A percentile compares a stretch with the other conserved stretches of the same genome.
phyloP scores from a whole-genome alignment of 2,888 invertebrate species.

The Trichogramma evanescens region DNA sequence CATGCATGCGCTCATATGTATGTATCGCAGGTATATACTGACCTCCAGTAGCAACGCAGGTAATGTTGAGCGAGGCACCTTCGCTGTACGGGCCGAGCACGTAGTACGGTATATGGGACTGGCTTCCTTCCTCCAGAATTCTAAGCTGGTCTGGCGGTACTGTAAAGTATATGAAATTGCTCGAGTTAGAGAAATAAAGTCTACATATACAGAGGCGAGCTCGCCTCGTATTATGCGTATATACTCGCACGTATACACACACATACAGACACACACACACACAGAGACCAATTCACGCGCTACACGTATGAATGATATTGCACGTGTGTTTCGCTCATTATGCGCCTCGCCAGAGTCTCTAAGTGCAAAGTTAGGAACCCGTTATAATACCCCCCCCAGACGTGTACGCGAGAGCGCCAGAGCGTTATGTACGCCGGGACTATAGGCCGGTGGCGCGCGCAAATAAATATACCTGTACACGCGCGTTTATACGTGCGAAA shows the following conservation, averaged over 20 bases:
- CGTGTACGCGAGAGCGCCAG: too few relatives aligned
- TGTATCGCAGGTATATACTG: conserved; percentile 37
- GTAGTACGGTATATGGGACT: conserved; percentile 63
- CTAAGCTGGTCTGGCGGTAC: conserved; percentile 77
- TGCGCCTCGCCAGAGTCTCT: too few relatives aligned
- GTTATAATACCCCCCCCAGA: too few relatives aligned
- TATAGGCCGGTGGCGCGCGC: too few relatives aligned
- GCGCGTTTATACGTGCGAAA: too few relatives aligned
- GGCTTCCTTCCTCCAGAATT: conserved; percentile 71
- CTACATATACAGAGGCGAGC: not conserved
- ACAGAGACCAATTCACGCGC: too few relatives aligned
- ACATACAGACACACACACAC: not conserved
- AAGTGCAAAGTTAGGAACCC: too few relatives aligned
- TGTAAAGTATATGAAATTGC: conserved; percentile 43
- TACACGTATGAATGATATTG: too few relatives aligned
- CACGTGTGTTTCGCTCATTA: too few relatives aligned
- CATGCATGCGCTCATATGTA: too few relatives aligned
- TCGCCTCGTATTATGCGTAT: not conserved
- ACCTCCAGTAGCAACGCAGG: conserved; percentile 83
- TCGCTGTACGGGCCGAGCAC: conserved; percentile 80
- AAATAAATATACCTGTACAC: too few relatives aligned
- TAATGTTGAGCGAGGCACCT: conserved; percentile 72
- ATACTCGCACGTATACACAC: not conserved
- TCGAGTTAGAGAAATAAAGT: not conserved
- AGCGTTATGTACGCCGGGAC: too few relatives aligned